Evolutionary conservation across 2,113 vertebrate genomes (phyloP).

Genomic region (Scalopus aquaticus): DNA sequence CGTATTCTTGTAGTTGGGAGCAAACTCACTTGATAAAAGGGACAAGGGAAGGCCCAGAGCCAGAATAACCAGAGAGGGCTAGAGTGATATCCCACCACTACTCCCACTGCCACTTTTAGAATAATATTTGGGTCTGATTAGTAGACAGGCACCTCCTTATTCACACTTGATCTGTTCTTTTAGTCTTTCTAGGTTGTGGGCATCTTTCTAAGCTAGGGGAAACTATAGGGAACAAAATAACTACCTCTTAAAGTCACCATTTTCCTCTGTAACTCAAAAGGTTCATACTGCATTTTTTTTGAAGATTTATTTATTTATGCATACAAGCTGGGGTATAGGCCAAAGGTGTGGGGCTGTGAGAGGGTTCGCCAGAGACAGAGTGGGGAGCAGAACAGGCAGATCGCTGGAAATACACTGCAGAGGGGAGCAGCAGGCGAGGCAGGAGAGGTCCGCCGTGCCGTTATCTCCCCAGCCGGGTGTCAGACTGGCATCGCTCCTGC

Average conservation of each 20-base stretch:
- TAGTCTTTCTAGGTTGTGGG: background rate
- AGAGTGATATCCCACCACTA: background rate
- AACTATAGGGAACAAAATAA: slow-evolving; percentile 28
- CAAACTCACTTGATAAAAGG: background rate
- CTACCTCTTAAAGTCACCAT: background rate
- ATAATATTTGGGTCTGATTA: background rate
- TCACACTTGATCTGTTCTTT: background rate
- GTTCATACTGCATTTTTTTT: slow-evolving; percentile 23
- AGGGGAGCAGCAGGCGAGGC: too few relatives aligned
- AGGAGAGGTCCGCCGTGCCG: too few relatives aligned
- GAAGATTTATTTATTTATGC: too few relatives aligned
- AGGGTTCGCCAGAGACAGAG: too few relatives aligned
- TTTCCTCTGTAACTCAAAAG: background rate
- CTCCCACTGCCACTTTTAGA: background rate
- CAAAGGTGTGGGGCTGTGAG: too few relatives aligned
- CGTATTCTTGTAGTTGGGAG: background rate
- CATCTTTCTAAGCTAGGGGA: background rate
- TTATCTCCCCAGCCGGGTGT: too few relatives aligned
- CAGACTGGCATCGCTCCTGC: too few relatives aligned
- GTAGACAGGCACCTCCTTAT: background rate
- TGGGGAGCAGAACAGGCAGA: too few relatives aligned
- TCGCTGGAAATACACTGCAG: too few relatives aligned
- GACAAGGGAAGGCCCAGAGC: background rate
- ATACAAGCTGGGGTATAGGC: too few relatives aligned
- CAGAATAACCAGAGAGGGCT: background rate